Percentiles rank a stretch among this genome's conserved stretches.
Evolutionary conservation across 2,797 vertebrate genomes (phyloP).

Genomic region (Tinamus major): DNA sequence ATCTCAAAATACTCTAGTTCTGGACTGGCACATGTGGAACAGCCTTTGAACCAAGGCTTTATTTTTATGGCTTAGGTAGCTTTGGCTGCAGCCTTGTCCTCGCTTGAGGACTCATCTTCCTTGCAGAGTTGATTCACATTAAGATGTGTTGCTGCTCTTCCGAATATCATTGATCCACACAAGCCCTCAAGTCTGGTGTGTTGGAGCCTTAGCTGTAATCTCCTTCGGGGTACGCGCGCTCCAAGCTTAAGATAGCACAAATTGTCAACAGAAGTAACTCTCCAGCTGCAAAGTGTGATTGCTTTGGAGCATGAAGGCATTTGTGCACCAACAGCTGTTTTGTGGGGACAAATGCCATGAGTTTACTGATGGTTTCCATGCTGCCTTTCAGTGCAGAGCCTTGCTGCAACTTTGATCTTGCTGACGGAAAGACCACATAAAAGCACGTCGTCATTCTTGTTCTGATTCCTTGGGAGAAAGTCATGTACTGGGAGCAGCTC

Average conservation of each 20-base stretch:
- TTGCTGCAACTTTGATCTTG: not conserved
- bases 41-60: not conserved
- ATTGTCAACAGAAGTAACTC: not conserved
- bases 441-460: not conserved
- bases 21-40: not conserved
- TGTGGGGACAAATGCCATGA: not conserved
- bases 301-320: not conserved
- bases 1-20: not conserved
- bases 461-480: not conserved
- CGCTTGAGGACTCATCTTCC: not conserved
- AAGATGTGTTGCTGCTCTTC: not conserved
- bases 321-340: not conserved
- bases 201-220: not conserved
- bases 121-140: not conserved
- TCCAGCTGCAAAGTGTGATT: not conserved
- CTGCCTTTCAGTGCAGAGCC: not conserved
- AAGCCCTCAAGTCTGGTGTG: not conserved
- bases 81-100: not conserved
- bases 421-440: not conserved
- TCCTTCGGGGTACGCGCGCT: not conserved
- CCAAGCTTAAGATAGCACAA: not conserved
- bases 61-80: not conserved
- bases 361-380: not conserved
- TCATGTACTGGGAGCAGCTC: not conserved
- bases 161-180: not conserved